Conservation (phyloP, 2,888 invertebrate genomes). For the Dione juno region DNA sequence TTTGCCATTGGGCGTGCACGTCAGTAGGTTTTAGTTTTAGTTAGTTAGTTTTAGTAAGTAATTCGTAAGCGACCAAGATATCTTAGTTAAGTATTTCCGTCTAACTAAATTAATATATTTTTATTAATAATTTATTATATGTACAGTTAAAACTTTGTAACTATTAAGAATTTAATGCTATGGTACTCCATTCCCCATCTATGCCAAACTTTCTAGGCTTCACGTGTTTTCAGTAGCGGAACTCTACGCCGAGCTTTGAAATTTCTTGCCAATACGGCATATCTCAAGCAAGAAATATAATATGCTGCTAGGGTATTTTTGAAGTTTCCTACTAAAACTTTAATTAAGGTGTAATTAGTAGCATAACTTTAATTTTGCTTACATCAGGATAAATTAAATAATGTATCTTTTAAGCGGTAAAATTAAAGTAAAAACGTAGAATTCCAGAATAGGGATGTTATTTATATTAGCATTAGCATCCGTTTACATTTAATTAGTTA, state of each 20-base stretch:
- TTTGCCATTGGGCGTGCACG: no score
- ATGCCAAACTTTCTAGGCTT: no score
- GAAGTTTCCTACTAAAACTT: background rate
- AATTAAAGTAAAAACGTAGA: conserved; percentile 19
- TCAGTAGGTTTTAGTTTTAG: no score
- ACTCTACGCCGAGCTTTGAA: background rate
- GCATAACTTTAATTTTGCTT: background rate
- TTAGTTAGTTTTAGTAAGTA: no score
- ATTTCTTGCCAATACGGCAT: no score
- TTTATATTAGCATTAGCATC: conserved; percentile 24
- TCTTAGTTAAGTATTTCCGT: no score
- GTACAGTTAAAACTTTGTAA: no score
- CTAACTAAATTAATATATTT: no score
- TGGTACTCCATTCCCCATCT: no score
- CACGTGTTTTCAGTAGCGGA: background rate
- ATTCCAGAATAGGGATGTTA: conserved; percentile 3
- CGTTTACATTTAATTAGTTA: conserved; percentile 26
- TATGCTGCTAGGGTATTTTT: background rate
- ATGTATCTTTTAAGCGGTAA: conserved; percentile 12
- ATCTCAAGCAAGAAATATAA: background rate
- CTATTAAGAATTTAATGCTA: no score
- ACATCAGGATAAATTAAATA: conserved; percentile 25
- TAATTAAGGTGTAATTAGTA: background rate
- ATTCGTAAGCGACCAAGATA: no score
- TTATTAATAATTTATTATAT: no score